These are phyloP conservation scores for Muscicapa comitata DNA, from an alignment of 2,797 vertebrate species.

Conservation along the genomic window DNA sequence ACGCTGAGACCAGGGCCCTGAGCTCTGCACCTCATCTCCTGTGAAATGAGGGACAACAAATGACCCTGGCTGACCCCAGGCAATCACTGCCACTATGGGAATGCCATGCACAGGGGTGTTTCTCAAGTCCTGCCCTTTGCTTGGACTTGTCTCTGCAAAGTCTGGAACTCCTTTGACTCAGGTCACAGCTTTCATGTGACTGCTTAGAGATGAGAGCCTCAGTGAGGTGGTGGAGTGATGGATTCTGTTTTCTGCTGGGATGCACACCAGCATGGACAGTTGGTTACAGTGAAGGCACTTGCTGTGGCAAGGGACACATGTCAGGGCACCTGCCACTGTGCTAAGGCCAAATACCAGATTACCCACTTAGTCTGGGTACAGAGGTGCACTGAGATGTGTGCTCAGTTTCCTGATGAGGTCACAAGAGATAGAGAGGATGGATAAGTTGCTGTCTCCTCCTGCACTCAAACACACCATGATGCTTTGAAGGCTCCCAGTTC, in stretches of 20 bases:
- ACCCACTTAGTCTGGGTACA: neutral
- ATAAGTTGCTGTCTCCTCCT: neutral
- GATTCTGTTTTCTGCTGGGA: neutral
- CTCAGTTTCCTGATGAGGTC: neutral
- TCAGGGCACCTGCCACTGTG: neutral
- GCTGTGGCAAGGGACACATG: neutral
- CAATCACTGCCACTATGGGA: neutral
- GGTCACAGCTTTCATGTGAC: neutral
- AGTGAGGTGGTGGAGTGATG: neutral
- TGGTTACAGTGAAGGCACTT: neutral
- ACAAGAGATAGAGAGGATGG: neutral
- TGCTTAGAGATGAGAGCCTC: neutral
- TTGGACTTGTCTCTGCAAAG: neutral
- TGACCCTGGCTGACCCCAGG: neutral
- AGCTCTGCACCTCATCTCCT: neutral
- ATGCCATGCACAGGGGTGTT: neutral
- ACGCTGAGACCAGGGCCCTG: neutral
- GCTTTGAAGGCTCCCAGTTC: neutral
- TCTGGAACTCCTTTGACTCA: neutral
- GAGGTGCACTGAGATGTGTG: neutral
- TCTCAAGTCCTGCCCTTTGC: neutral
- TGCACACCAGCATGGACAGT: neutral
- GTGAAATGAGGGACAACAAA: neutral
- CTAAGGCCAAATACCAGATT: neutral
- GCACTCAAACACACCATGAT: neutral